These are phyloP conservation scores for Mythimna pallens DNA, from an alignment of 2,888 invertebrate species.

Conservation along the genomic window DNA sequence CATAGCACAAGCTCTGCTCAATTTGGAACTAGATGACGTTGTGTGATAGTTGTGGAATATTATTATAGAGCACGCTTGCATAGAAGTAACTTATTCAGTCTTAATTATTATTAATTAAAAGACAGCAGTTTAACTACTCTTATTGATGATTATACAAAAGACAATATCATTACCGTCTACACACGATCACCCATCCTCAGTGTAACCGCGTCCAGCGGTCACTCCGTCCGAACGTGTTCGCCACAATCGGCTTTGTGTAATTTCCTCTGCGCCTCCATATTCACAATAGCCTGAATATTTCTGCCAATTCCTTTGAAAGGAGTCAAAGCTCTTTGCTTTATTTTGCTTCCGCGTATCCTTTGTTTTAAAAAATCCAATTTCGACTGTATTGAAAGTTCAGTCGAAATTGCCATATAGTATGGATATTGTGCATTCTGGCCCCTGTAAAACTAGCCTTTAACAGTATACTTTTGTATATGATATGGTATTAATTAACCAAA, in stretches of 20 bases:
- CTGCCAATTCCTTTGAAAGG: constrained; percentile 23
- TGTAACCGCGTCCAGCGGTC: constrained; percentile 10
- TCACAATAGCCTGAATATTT: constrained; percentile 17
- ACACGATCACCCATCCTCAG: constrained; percentile 1
- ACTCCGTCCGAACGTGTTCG: background rate
- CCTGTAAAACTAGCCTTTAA: constrained; percentile 19
- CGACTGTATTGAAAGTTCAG: constrained; percentile 27
- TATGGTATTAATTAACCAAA: background rate
- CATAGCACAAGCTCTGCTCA: too few relatives aligned
- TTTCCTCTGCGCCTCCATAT: background rate
- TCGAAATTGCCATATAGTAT: constrained; percentile 37
- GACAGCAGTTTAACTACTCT: background rate
- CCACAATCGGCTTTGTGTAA: constrained; percentile 29
- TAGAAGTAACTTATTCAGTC: background rate
- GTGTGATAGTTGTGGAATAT: too few relatives aligned
- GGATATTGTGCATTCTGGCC: constrained; percentile 6
- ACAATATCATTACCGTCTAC: background rate
- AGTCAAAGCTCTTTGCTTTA: constrained; percentile 29
- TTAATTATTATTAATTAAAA: background rate
- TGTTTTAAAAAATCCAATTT: constrained; percentile 50
- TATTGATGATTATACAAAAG: background rate
- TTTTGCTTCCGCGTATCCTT: constrained; percentile 25
- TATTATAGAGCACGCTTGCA: background rate
- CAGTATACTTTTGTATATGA: background rate
- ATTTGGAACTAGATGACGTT: too few relatives aligned